Base-by-base conservation (phyloP, 2,113 vertebrate species). In the Gobius niger region DNA sequence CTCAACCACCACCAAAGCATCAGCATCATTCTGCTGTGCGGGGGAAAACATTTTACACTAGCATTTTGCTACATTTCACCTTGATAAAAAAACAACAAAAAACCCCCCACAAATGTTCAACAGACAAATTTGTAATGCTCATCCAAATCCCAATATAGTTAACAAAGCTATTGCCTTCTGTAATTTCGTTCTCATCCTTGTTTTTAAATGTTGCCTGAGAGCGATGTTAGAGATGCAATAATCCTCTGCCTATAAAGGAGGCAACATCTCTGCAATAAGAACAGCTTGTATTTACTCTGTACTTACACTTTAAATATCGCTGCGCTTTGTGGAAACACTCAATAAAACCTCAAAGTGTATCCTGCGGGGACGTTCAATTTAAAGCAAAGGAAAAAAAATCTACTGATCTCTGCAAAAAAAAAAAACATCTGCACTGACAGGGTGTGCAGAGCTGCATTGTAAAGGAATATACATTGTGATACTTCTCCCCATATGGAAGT, bases 281-380 rank as follows among this genome's bases (percentile, higher is more conserved):
- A 15, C 13, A 44, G 41, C 14, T 59, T 59, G 57, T 40, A 19
- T 10, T 54, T 57, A 40, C 54, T 57, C n/a, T 52, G 16, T 52
- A 52, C 18, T 52, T 57, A 57, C 54, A 34, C 19, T 42, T 41
- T 15, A 60, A 60, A 60, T 60, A 60, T 60, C 14, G 40, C 40
- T 60, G 57, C 12, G 54, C 56, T 41, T 59, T 59, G 56, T 34
- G 34, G 56, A 41, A 59, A 59, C 7, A 34, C 14, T 59, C 56
- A 41, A 40, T 59, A 9, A 57, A 56, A 56, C 8, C 53, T 34
- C 10, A 56, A 18, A 44, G 40, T n/a, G 8, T 44, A 44, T n/a
- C 40, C 57, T 16, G 42, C 15, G 40, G 57, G 57, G 34, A 60
- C 40, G 10, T 9, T n/a, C n/a, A 5, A 57, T 60, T 60, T 60